Percentiles rank a stretch among this genome's conserved stretches.
phyloP scores from a whole-genome alignment of 2,113 vertebrate species.

The Chroicocephalus ridibundus region DNA sequence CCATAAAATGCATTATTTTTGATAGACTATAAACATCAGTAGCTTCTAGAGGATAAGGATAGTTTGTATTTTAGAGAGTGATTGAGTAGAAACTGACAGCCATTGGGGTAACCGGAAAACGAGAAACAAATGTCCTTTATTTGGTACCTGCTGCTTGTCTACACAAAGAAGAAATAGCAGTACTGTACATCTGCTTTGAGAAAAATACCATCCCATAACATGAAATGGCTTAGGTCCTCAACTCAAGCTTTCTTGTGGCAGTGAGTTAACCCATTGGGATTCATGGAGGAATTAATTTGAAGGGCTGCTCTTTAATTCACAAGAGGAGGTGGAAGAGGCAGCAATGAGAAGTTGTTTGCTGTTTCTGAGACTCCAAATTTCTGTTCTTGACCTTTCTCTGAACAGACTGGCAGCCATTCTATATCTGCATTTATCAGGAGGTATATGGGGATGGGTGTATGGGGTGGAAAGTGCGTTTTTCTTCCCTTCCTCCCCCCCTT shows the following conservation, averaged over 20 bases:
- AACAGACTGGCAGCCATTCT: conserved; percentile 44
- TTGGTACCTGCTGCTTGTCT: conserved; percentile 26
- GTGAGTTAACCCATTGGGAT: background rate
- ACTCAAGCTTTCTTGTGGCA: conserved; percentile 5
- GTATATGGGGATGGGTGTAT: background rate
- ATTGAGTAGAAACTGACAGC: background rate
- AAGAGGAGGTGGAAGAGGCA: background rate
- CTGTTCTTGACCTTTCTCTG: background rate
- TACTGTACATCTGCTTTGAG: background rate
- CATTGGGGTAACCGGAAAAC: background rate
- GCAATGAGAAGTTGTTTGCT: background rate
- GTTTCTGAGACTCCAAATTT: background rate
- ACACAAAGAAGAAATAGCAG: conserved; percentile 3
- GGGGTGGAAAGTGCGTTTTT: background rate
- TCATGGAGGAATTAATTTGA: background rate
- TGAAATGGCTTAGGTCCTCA: conserved; percentile 30
- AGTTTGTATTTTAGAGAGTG: background rate
- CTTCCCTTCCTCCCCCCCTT: too few relatives aligned
- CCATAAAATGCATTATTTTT: background rate
- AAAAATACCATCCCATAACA: conserved; percentile 4
- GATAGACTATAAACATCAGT: background rate
- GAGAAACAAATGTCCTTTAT: conserved; percentile 4
- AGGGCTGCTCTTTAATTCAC: background rate
- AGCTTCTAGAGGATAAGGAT: background rate
- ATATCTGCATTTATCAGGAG: background rate